phyloP scores from a whole-genome alignment of 2,797 vertebrate genomes.

The Melanotaenia parkinsoni region DNA sequence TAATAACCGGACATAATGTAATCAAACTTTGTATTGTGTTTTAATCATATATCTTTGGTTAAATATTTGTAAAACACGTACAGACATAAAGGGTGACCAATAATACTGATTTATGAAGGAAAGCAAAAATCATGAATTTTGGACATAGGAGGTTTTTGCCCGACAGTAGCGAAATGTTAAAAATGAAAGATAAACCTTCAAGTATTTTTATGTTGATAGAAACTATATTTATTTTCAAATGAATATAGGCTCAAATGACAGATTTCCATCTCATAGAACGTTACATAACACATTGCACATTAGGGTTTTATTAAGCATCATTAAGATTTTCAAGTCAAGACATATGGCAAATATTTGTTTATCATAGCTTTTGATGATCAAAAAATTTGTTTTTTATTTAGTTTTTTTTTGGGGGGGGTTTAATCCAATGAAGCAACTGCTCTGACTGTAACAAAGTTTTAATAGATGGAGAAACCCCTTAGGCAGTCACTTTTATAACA shows the following conservation, averaged over 20 bases:
- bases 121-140: no score
- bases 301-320: slow-evolving; percentile 10
- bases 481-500: slow-evolving; percentile 22
- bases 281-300: slow-evolving; percentile 5
- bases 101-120: no score
- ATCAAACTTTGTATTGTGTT: no score
- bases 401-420: background rate
- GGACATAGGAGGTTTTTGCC: no score
- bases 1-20: no score
- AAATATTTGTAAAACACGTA: no score
- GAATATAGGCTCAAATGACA: slow-evolving; percentile 3
- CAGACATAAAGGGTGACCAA: no score
- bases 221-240: background rate
- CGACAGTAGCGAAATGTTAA: background rate
- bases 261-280: slow-evolving; percentile 13
- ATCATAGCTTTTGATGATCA: background rate
- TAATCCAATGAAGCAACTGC: background rate
- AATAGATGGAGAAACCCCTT: slow-evolving; percentile 13
- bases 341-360: background rate
- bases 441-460: background rate
- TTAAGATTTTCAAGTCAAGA: slow-evolving; percentile 20
- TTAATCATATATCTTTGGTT: no score
- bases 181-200: background rate
- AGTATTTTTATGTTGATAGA: background rate
- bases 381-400: no score